phyloP scores from a whole-genome alignment of 2,888 invertebrate genomes.

The Congeria kusceri region DNA sequence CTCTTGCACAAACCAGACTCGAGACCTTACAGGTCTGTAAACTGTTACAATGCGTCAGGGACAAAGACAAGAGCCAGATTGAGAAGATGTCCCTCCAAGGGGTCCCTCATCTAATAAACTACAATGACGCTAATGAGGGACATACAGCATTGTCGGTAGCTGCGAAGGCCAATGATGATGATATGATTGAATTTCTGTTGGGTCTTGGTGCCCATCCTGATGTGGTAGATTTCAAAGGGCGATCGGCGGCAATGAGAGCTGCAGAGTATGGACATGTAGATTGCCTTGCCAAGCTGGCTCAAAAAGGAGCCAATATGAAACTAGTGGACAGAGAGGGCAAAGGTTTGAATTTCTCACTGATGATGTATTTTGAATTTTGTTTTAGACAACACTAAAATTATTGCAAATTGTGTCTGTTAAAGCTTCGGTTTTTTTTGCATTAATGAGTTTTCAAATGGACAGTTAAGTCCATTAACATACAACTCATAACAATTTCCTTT shows the following conservation, averaged over 20 bases:
- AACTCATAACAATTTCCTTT: too few species aligned
- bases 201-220: slow-evolving; percentile 85
- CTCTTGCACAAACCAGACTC: slow-evolving; percentile 83
- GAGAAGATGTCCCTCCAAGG: slow-evolving; percentile 83
- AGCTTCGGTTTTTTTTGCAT: too few species aligned
- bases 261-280: slow-evolving; percentile 85
- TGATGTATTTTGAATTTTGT: too few species aligned
- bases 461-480: too few species aligned
- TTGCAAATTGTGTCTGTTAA: too few species aligned
- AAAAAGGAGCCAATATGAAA: slow-evolving; percentile 83
- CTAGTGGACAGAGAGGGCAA: slow-evolving; percentile 84
- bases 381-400: too few species aligned
- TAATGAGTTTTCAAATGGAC: too few species aligned
- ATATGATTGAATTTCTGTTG: slow-evolving; percentile 84
- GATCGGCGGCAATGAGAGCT: slow-evolving; percentile 84
- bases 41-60: slow-evolving; percentile 84
- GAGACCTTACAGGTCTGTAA: slow-evolving; percentile 85
- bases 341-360: too few species aligned
- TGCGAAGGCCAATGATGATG: slow-evolving; percentile 84
- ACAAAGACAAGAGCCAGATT: slow-evolving; percentile 82
- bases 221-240: slow-evolving; percentile 84
- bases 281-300: slow-evolving; percentile 82
- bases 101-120: slow-evolving; percentile 84
- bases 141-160: slow-evolving; percentile 84
- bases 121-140: slow-evolving; percentile 84